Base-by-base conservation (phyloP, 2,888 invertebrate genomes). In the Saturnia pavonia region DNA sequence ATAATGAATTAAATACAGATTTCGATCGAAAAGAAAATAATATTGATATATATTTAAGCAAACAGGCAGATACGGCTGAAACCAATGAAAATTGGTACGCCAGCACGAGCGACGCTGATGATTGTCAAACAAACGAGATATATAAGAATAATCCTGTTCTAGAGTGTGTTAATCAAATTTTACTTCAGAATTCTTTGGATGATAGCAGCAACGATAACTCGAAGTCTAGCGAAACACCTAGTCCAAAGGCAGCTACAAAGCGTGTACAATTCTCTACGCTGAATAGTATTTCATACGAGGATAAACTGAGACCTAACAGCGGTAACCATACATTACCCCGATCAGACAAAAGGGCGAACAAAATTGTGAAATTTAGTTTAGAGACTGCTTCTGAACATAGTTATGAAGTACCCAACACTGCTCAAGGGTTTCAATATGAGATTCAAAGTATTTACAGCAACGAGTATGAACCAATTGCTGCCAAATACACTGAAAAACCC, bases 121-220 rank as follows among this genome's bases (percentile, higher is more conserved):
- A 96, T 76, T 95, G 96, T 74, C 95, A 96, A 71, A 95, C 95
- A 34, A 94, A 95, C 82, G 96, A 96, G 83, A 95, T 96, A 77
- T 96, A 96, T 77, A 95, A 96, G 85, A 97, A 97, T 77, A 97
- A 97, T 89, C 97, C 97, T 1, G 97, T 97, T 11, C 88, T 97
- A 69, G 97, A 97, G 87, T 97, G 97, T 83, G 97, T 97, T 76
- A 97, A 97, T 91, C 97, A 97, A 89, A 97, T 97, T 78, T 90
- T 97, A 57, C 88, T 97, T 45, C 96, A 97, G 79, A 97, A 97
- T 84, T 95, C 95, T 27, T 92, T 95, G 85, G 95, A 95, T 74
- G 95, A 94, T 72, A 94, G 94, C 77, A 93, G 92, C 74, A 92
- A 92, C 77, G 94, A 94, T 74, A 91, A 90, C 77, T 92, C 93